Conservation (phyloP, 2,113 vertebrate species). For the Micromys minutus region DNA sequence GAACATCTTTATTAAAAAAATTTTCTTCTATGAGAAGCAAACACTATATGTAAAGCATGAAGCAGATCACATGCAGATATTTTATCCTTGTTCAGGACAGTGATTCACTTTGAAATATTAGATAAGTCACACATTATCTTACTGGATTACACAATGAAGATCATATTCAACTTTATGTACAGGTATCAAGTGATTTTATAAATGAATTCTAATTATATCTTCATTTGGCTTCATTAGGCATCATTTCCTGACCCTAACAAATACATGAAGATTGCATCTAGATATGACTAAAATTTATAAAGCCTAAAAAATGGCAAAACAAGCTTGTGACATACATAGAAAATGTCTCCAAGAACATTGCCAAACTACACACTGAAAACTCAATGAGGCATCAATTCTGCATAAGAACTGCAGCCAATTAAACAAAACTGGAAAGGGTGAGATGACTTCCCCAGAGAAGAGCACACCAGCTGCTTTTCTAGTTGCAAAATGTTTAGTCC, state of each 20-base stretch:
- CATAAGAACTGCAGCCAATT: background rate
- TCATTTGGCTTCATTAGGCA: background rate
- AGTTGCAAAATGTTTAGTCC: no score
- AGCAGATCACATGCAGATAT: background rate
- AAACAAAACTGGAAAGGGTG: background rate
- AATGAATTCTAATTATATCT: constrained; percentile 32
- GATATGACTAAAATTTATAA: background rate
- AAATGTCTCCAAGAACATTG: background rate
- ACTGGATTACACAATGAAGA: background rate
- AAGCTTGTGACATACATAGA: background rate
- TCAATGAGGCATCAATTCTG: background rate
- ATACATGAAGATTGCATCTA: background rate
- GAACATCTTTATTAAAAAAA: background rate
- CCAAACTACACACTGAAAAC: background rate
- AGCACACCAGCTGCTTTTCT: background rate
- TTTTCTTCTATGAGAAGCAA: constrained; percentile 10
- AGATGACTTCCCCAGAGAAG: background rate
- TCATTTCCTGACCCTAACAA: background rate
- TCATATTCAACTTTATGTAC: background rate
- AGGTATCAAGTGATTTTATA: background rate
- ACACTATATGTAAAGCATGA: constrained; percentile 16
- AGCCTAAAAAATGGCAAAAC: background rate
- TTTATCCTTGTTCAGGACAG: constrained; percentile 19
- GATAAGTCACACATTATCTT: constrained; percentile 38
- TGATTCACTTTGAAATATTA: constrained; percentile 47